These are phyloP conservation scores for Notocelia uddmanniana DNA, from an alignment of 2,888 invertebrate species.

Conservation along the genomic window DNA sequence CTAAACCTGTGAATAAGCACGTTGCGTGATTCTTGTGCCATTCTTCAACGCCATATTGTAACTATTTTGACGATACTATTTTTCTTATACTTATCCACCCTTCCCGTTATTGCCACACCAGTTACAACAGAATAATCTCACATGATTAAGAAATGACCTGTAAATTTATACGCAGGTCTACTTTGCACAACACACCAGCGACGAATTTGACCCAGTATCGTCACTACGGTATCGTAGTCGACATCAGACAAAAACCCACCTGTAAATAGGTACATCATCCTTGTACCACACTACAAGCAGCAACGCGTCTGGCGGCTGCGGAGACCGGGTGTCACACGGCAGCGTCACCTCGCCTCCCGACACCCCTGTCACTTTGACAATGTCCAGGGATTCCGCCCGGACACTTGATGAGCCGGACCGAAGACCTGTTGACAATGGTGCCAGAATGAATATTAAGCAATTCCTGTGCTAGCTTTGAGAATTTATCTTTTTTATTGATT, in stretches of 20 bases:
- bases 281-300: slow-evolving; percentile 96
- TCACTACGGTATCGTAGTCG: not conserved
- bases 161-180: too few relatives aligned
- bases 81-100: too few relatives aligned
- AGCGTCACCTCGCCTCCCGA: slow-evolving; percentile 92
- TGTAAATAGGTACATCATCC: slow-evolving; percentile 95
- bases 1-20: too few relatives aligned
- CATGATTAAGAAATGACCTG: too few relatives aligned
- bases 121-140: too few relatives aligned
- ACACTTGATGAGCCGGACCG: slow-evolving; percentile 63
- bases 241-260: slow-evolving; percentile 80
- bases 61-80: too few relatives aligned
- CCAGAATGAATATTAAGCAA: slow-evolving; percentile 28
- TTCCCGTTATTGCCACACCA: too few relatives aligned
- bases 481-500: not conserved
- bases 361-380: slow-evolving; percentile 88
- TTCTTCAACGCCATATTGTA: not conserved
- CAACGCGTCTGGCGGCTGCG: slow-evolving; percentile 91
- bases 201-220: too few relatives aligned
- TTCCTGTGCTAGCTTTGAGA: not conserved
- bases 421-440: slow-evolving; percentile 67
- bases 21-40: not conserved
- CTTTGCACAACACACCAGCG: too few relatives aligned
- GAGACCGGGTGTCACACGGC: slow-evolving; percentile 94
- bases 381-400: slow-evolving; percentile 83